These are phyloP conservation scores for Chiroxiphia lanceolata DNA, from an alignment of 2,797 vertebrate species.

Conservation along the genomic window DNA sequence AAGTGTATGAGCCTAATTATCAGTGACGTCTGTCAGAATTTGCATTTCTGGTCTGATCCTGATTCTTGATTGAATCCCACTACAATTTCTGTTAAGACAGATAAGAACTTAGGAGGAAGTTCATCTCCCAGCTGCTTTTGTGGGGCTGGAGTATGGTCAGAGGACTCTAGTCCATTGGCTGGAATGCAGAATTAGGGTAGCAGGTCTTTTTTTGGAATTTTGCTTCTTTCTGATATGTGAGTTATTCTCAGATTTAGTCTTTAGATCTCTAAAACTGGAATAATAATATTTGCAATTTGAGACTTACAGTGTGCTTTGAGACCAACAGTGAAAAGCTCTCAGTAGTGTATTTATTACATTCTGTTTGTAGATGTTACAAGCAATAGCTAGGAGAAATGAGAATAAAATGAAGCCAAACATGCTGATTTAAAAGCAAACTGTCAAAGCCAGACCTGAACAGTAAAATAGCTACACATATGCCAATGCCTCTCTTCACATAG, in stretches of 20 bases:
- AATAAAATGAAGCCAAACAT: conserved; percentile 19
- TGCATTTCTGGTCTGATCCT: neutral
- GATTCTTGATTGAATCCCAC: neutral
- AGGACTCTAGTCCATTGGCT: neutral
- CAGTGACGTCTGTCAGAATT: neutral
- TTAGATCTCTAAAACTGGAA: conserved; percentile 12
- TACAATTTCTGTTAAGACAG: neutral
- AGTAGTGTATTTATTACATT: neutral
- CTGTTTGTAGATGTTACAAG: conserved; percentile 20
- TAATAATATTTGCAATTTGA: conserved; percentile 38
- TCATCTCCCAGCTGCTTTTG: neutral
- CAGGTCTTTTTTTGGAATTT: neutral
- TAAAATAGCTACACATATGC: neutral
- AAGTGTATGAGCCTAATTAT: neutral
- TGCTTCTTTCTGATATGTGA: neutral
- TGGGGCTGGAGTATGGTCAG: neutral
- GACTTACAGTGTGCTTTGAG: conserved; percentile 9
- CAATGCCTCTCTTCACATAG: neutral
- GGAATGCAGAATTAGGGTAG: neutral
- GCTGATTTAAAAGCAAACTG: conserved; percentile 4
- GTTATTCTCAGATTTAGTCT: conserved; percentile 17
- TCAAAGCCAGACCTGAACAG: neutral
- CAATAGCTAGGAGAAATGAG: neutral
- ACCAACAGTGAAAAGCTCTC: conserved; percentile 19
- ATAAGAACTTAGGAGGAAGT: neutral